Conservation (phyloP, 2,113 vertebrate genomes). For the Ornithorhynchus anatinus region DNA sequence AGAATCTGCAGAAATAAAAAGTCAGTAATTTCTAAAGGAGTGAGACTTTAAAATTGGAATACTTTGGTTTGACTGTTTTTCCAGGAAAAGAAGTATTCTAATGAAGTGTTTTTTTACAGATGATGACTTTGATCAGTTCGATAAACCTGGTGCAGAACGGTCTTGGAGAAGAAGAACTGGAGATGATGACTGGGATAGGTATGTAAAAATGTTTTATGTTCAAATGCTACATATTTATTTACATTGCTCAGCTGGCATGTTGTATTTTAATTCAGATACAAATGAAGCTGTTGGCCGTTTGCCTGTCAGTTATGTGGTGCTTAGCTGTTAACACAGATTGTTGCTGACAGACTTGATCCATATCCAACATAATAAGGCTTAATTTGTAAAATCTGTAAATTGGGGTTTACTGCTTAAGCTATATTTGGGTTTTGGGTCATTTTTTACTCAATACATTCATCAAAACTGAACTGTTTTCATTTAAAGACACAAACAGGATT, state of each 20-base stretch:
- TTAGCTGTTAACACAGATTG: not conserved
- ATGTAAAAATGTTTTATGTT: not conserved
- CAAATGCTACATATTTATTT: not conserved
- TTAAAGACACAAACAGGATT: no score
- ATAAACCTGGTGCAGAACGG: constrained; percentile 95
- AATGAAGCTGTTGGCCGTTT: constrained; percentile 46
- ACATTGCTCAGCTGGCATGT: not conserved
- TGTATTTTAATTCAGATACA: not conserved
- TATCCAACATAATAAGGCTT: constrained; percentile 4
- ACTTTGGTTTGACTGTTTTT: not conserved
- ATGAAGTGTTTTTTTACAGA: constrained; percentile 70
- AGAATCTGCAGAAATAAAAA: not conserved
- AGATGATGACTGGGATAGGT: constrained; percentile 93
- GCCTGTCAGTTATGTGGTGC: not conserved
- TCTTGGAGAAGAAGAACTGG: constrained; percentile 90
- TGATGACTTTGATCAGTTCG: constrained; percentile 92
- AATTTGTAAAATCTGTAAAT: not conserved
- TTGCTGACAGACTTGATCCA: no score
- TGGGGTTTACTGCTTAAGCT: no score
- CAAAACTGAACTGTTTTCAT: no score
- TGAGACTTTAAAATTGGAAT: not conserved
- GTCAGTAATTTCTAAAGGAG: not conserved
- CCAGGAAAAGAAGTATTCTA: constrained; percentile 35
- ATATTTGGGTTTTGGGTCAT: no score
- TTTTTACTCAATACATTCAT: no score